phyloP scores from a whole-genome alignment of 2,113 vertebrate genomes.

The Cromileptes altivelis region DNA sequence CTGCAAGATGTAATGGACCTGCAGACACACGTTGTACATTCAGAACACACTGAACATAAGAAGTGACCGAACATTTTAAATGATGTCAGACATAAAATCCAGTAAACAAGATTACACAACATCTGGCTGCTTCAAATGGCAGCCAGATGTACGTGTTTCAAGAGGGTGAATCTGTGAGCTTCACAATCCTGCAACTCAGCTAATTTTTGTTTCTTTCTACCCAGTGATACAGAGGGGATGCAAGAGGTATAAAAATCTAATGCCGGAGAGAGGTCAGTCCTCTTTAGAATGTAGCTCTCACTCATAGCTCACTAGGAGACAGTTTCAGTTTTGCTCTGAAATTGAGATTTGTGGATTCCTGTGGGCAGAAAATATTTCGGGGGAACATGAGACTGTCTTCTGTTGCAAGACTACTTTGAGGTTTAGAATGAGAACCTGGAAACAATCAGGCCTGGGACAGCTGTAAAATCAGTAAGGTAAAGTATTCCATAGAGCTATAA shows the following conservation, averaged over 20 bases:
- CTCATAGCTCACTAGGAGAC: not conserved
- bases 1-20: constrained; percentile 91
- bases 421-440: not conserved
- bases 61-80: not conserved
- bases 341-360: constrained; percentile 20
- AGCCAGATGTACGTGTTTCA: not conserved
- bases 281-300: not conserved
- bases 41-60: too few species aligned
- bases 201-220: not conserved
- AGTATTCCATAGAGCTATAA: not conserved
- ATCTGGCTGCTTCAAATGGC: not conserved
- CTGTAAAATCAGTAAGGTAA: not conserved
- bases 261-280: too few species aligned
- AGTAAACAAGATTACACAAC: not conserved
- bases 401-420: not conserved
- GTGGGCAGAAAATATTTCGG: constrained; percentile 3
- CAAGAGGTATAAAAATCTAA: not conserved
- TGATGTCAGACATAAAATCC: not conserved
- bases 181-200: not conserved
- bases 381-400: constrained; percentile 2
- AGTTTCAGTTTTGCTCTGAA: not conserved
- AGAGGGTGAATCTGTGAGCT: not conserved
- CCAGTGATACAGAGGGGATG: not conserved
- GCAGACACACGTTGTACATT: constrained; percentile 2
- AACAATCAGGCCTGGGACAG: not conserved